Percentiles rank a stretch among this genome's conserved stretches.
Conservation (phyloP, 2,113 vertebrate species). For the Oryctolagus cuniculus region DNA sequence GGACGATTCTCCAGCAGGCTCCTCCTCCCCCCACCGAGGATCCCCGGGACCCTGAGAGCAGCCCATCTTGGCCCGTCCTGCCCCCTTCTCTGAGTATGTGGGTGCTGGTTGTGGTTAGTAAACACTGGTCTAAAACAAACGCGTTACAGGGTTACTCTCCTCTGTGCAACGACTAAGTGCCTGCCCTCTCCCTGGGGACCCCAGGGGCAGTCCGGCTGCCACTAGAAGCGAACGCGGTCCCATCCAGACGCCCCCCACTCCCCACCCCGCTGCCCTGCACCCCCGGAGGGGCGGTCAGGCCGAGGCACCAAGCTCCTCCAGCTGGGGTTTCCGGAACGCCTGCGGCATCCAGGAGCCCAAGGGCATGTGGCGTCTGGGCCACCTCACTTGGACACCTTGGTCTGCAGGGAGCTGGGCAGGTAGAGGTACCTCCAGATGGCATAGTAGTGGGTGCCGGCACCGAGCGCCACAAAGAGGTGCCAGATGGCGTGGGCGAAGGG, state of each 20-base stretch:
- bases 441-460: constrained; percentile 94
- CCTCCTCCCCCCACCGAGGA: neutral
- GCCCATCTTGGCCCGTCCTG: neutral
- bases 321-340: too few species aligned
- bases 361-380: neutral
- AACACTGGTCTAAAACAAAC: constrained; percentile 73
- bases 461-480: constrained; percentile 95
- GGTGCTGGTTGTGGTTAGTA: neutral
- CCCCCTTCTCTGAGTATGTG: neutral
- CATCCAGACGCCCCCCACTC: rapidly evolving
- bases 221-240: neutral
- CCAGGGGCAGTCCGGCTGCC: neutral
- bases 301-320: neutral
- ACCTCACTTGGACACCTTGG: constrained; percentile 89
- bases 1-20: too few species aligned
- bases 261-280: too few species aligned
- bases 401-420: constrained; percentile 82
- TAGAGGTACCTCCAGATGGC: constrained; percentile 98
- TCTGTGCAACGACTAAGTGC: constrained; percentile 59
- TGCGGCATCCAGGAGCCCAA: neutral
- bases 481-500: constrained; percentile 98
- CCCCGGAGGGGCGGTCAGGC: neutral
- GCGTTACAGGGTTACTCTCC: constrained; percentile 58
- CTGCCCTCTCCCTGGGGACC: neutral
- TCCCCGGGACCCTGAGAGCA: neutral